Percentiles rank a stretch among this genome's conserved stretches.
Conservation (phyloP, 2,888 invertebrate species). For the Priocnemis perturbator region DNA sequence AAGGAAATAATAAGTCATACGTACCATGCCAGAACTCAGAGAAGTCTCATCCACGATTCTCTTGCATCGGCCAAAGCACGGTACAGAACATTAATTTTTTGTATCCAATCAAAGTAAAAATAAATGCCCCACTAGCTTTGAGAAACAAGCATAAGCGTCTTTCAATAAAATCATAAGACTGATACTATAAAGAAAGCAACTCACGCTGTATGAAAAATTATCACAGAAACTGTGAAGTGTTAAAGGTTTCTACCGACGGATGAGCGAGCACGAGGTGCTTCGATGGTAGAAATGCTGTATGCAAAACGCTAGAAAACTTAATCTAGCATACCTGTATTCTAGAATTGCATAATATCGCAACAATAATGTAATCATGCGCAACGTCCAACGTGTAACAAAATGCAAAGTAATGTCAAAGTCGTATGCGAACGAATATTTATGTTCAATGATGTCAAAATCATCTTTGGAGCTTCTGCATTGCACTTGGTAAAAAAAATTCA, state of each 20-base stretch:
- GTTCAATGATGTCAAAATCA: constrained; percentile 20
- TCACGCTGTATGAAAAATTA: constrained; percentile 44
- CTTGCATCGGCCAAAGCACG: constrained; percentile 72
- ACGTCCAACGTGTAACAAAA: constrained; percentile 10
- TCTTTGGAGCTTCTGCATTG: constrained; percentile 45
- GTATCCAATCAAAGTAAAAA: constrained; percentile 55
- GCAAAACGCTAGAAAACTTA: constrained; percentile 47
- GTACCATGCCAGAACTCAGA: constrained; percentile 71
- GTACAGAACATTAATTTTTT: constrained; percentile 66
- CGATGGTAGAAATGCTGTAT: constrained; percentile 44
- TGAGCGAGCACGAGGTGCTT: constrained; percentile 41
- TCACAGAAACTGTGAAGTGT: constrained; percentile 38
- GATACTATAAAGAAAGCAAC: constrained; percentile 55
- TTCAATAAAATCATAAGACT: constrained; percentile 54
- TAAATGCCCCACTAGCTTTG: constrained; percentile 56
- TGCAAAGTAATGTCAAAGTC: constrained; percentile 4
- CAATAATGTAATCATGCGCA: constrained; percentile 26
- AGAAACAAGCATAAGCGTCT: constrained; percentile 66
- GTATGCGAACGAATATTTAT: background rate
- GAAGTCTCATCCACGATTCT: constrained; percentile 64
- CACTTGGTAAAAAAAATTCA: constrained; percentile 60
- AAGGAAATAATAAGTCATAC: constrained; percentile 64
- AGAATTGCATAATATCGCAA: constrained; percentile 8
- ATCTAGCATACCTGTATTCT: constrained; percentile 17
- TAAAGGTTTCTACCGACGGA: constrained; percentile 32